Evolutionary conservation across 1,140 invertebrate genomes (phyloP).

Genomic region (Lepidurus apus): DNA sequence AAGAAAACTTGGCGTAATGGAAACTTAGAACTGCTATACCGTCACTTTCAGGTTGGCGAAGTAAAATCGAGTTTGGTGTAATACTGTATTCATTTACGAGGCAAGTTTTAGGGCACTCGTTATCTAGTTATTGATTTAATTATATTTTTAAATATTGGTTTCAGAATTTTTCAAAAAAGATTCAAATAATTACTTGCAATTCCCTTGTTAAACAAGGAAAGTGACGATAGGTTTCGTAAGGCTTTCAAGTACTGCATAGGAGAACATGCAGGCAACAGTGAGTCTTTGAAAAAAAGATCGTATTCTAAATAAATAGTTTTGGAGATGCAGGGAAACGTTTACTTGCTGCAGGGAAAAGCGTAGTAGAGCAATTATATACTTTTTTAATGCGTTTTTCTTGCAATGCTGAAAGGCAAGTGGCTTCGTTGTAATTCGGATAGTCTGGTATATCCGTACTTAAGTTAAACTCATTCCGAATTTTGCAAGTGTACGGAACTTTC

Average conservation of each 20-base stretch:
- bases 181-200: not conserved
- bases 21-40: not conserved
- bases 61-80: not conserved
- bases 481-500: too few species aligned
- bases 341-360: too few species aligned
- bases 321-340: too few species aligned
- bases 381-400: too few species aligned
- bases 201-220: not conserved
- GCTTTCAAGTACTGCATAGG: not conserved
- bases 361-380: too few species aligned
- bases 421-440: too few species aligned
- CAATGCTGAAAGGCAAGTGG: too few species aligned
- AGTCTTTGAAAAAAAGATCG: not conserved
- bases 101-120: not conserved
- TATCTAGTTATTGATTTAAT: not conserved
- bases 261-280: not conserved
- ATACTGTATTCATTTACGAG: not conserved
- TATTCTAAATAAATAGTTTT: too few species aligned
- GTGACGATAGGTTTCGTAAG: not conserved
- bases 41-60: not conserved
- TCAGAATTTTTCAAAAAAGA: not conserved
- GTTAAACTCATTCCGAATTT: too few species aligned
- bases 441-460: too few species aligned
- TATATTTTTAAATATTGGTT: not conserved
- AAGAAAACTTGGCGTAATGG: not conserved